A percentile compares a stretch with the other conserved stretches of the same genome.
Evolutionary conservation across 35 echinoderm and acorn worm species (phyloP).

Genomic region (Stichopus chloronotus): DNA sequence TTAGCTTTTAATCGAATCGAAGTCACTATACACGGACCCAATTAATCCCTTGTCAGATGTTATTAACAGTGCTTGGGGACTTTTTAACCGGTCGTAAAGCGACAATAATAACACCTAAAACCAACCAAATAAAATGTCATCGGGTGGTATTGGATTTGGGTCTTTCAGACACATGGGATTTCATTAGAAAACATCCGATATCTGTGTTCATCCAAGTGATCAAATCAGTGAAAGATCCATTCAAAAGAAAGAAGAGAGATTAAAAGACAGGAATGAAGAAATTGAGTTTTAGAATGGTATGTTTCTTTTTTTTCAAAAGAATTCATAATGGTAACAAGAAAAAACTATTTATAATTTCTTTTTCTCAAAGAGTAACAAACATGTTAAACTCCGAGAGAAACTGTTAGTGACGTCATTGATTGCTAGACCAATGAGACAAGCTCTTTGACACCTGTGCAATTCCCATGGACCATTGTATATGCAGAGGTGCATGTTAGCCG

Average conservation of each 20-base stretch:
- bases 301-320: too few relatives aligned
- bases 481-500: slow-evolving; percentile 26
- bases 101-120: slow-evolving; percentile 13
- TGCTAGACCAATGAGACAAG: slow-evolving; percentile 40
- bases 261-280: too few relatives aligned
- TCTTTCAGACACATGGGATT: slow-evolving; percentile 18
- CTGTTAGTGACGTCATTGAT: slow-evolving; percentile 38
- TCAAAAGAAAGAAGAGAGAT: too few relatives aligned
- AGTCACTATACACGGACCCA: slow-evolving; percentile 49
- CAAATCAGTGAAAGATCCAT: too few relatives aligned
- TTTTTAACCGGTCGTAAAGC: slow-evolving; percentile 55
- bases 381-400: not conserved
- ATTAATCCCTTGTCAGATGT: slow-evolving; percentile 38
- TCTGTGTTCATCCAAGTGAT: not conserved
- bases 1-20: slow-evolving; percentile 55
- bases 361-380: slow-evolving; percentile 7
- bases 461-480: slow-evolving; percentile 35
- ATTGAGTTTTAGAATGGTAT: too few relatives aligned
- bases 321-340: too few relatives aligned
- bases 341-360: not conserved
- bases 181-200: slow-evolving; percentile 41
- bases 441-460: slow-evolving; percentile 40
- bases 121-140: slow-evolving; percentile 55
- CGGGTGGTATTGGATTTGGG: slow-evolving; percentile 17
- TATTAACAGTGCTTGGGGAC: slow-evolving; percentile 50